Evolutionary conservation across 1,140 invertebrate species (phyloP), one percentile per base, ranked within the genome.

Genomic region (Caenorhabditis inopinata): DNA sequence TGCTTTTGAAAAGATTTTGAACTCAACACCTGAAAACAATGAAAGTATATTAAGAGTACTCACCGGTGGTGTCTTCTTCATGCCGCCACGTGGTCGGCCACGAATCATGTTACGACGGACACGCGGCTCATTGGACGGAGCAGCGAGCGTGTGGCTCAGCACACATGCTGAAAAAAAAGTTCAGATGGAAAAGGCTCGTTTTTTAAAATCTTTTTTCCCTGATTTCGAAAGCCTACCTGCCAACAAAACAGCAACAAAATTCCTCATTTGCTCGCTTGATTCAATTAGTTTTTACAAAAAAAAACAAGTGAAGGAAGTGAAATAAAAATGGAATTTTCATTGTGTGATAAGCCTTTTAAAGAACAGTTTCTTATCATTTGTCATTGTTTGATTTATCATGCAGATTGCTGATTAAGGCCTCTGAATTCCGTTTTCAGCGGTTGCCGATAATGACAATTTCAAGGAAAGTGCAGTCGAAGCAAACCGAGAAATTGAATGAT

Each of bases 51-150:
- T 62, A 18, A 62, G 9, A 35, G 23, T 7, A 42, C 46, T 38
- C 38, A 76, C 75, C 18, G 53, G 76, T 42, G 76, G 38, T 14
- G 49, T 78, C 76, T 78, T 51, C 35, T 58, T 51, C 49, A 78
- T 58, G 11, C 76, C 76, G 12, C 47, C 53, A 42, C 49, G 49
- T 45, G 76, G 76, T 2, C 76, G 49, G 11, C 76, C 76, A 21
- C 76, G 76, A 21, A 78, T 49, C 32, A 78, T 47, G 29, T 78
- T 78, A 68, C 76, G 76, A 27, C 76, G 76, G 35, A 78, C 32
- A 5, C 38, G 32, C 12, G 23, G 49, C 32, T 58, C 47, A 3
- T 25, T 32, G 49, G 29, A 9, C 12, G 76, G 58, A 6, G 58
- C 58, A 9, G 58, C 14, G 32, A 68, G 21, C n/a, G 21, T 32